A percentile compares a stretch with the other conserved stretches of the same genome.
Evolutionary conservation across 2,797 vertebrate species (phyloP).

Genomic region (Sylvilagus floridanus): DNA sequence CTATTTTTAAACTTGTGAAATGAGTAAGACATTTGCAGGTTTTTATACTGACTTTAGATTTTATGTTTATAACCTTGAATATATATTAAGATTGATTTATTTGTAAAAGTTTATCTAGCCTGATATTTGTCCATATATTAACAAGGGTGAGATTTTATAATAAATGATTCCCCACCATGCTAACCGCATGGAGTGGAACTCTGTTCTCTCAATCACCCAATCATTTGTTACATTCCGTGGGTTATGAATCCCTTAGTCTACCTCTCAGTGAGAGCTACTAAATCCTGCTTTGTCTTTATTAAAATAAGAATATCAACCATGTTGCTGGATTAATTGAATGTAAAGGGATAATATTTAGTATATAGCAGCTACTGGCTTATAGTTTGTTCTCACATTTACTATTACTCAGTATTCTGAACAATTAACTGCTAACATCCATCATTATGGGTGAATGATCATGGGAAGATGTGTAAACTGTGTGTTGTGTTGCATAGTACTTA

Average conservation of each 20-base stretch:
- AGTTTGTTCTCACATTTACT: neutral
- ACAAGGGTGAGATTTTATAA: neutral
- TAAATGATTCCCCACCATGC: neutral
- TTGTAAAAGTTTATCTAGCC: neutral
- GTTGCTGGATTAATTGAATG: neutral
- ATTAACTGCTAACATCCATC: neutral
- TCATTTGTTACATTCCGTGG: neutral
- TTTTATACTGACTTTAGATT: constrained; percentile 7
- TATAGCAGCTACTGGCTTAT: neutral
- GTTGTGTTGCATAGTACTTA: neutral
- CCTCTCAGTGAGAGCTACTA: neutral
- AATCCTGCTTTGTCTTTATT: neutral
- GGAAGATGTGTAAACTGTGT: neutral
- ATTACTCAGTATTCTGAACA: constrained; percentile 15
- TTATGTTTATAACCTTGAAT: constrained; percentile 6
- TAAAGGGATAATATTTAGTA: neutral
- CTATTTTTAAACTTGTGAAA: neutral
- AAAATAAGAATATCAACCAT: neutral
- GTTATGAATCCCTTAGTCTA: neutral
- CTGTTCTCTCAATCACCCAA: neutral
- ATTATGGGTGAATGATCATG: neutral
- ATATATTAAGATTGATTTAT: neutral
- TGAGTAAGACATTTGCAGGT: neutral
- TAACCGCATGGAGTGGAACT: neutral
- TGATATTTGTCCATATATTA: neutral